A percentile compares a stretch with the other conserved stretches of the same genome.
These are phyloP conservation scores for Trigoniulus corallinus DNA, from an alignment of 1,140 invertebrate species.

Conservation along the genomic window DNA sequence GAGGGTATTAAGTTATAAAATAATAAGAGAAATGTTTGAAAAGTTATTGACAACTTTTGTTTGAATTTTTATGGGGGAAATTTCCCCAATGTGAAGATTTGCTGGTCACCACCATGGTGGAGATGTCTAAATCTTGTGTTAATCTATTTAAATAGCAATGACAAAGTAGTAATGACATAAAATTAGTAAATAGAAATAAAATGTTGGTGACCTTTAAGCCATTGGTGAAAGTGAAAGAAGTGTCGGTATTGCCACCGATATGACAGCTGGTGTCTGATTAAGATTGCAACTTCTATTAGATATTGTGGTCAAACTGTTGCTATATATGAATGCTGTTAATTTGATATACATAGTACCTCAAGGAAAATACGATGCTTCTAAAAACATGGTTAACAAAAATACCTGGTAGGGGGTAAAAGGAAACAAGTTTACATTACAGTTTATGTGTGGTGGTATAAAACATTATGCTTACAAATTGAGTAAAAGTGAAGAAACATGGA, in stretches of 20 bases:
- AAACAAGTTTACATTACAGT: background rate
- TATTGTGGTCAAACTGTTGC: background rate
- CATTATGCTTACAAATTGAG: background rate
- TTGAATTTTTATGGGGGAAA: slow-evolving; percentile 2
- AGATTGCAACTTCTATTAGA: background rate
- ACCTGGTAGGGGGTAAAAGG: background rate
- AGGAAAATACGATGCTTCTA: background rate
- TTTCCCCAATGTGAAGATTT: background rate
- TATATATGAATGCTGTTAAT: background rate
- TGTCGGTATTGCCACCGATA: background rate
- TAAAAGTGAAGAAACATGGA: background rate
- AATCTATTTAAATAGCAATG: background rate
- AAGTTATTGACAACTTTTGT: slow-evolving; percentile 1
- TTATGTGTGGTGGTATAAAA: background rate
- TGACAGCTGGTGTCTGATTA: background rate
- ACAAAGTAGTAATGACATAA: background rate
- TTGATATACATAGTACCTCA: background rate
- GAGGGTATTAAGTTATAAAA: background rate
- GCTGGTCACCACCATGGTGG: background rate
- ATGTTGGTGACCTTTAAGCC: background rate
- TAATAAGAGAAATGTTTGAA: background rate
- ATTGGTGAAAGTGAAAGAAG: background rate
- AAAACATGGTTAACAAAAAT: background rate
- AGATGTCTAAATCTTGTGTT: background rate
- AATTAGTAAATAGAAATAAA: background rate